Evolutionary conservation across 2,113 vertebrate genomes (phyloP).

Genomic region (Tylochromis polylepis): DNA sequence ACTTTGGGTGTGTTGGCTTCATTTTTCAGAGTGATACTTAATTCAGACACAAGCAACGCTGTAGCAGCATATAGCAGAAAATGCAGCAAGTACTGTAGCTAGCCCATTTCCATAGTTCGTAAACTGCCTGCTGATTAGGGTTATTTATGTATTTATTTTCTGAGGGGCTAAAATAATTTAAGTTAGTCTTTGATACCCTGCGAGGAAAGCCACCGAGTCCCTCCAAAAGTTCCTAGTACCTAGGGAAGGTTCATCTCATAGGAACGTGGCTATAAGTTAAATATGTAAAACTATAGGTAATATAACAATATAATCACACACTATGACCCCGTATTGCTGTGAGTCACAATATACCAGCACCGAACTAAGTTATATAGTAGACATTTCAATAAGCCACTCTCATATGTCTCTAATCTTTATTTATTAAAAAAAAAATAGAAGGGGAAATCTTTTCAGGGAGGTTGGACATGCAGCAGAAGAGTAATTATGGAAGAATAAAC

Average conservation of each 20-base stretch:
- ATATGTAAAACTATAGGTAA: not conserved
- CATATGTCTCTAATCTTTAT: not conserved
- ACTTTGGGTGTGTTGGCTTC: not conserved
- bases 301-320: not conserved
- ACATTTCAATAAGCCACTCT: not conserved
- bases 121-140: not conserved
- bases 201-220: not conserved
- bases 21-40: not conserved
- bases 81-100: not conserved
- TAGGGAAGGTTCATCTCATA: not conserved
- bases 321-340: not conserved
- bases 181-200: not conserved
- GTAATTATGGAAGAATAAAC: conserved; percentile 22
- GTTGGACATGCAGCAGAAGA: not conserved
- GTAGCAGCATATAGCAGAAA: not conserved
- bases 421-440: not conserved
- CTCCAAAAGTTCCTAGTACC: not conserved
- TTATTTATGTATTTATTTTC: not conserved
- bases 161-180: not conserved
- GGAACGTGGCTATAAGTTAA: not conserved
- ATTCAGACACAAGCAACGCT: not conserved
- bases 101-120: not conserved
- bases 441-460: not conserved
- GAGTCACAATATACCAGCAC: not conserved
- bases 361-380: not conserved